These are phyloP conservation scores for Nephrotoma appendiculata DNA, from an alignment of 2,888 invertebrate species.

Conservation along the genomic window DNA sequence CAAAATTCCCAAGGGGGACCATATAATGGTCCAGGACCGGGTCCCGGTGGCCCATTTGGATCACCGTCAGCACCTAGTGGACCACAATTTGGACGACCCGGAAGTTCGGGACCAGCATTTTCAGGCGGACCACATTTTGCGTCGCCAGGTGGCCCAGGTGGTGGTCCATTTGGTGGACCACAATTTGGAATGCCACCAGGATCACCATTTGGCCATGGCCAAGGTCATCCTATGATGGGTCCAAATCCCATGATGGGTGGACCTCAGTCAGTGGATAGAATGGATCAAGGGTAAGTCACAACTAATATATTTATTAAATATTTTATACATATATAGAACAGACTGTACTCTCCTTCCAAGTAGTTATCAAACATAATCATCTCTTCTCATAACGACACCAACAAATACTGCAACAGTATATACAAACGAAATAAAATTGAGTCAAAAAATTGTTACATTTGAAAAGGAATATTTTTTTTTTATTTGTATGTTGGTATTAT, in stretches of 20 bases:
- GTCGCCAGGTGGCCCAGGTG: slow-evolving; percentile 38
- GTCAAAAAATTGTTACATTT: not conserved
- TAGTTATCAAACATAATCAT: not conserved
- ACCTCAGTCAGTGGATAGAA: slow-evolving; percentile 69
- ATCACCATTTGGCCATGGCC: slow-evolving; percentile 54
- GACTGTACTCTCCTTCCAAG: not conserved
- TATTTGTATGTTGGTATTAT: slow-evolving; percentile 2
- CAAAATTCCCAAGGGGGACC: slow-evolving; percentile 39
- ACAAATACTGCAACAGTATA: not conserved
- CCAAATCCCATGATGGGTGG: slow-evolving; percentile 44
- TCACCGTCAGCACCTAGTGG: slow-evolving; percentile 46
- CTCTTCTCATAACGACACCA: not conserved
- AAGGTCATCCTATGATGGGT: slow-evolving; percentile 42
- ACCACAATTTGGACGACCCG: slow-evolving; percentile 47
- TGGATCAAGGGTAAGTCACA: slow-evolving; percentile 54
- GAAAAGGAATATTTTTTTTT: not conserved
- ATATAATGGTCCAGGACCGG: slow-evolving; percentile 50
- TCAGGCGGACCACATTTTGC: slow-evolving; percentile 29
- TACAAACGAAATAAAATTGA: not conserved
- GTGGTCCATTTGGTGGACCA: slow-evolving; percentile 41
- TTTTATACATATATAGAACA: not conserved
- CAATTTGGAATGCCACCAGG: slow-evolving; percentile 57
- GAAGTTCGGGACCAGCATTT: slow-evolving; percentile 58
- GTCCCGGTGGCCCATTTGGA: slow-evolving; percentile 46
- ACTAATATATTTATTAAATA: not conserved